These are phyloP conservation scores for Syngnathus rostellatus DNA, from an alignment of 2,797 vertebrate species.

Conservation along the genomic window DNA sequence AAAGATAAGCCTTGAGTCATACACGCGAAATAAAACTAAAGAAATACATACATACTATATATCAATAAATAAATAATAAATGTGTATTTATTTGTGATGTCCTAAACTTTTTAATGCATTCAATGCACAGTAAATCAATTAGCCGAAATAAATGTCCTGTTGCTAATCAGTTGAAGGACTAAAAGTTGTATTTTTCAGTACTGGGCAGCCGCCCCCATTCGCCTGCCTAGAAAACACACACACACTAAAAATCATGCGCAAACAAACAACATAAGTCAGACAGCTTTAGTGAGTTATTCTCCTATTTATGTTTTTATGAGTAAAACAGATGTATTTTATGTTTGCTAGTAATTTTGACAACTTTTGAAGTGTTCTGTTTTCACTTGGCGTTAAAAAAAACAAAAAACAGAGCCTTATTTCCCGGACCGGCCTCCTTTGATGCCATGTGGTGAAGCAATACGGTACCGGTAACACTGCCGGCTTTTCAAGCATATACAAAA, in stretches of 20 bases:
- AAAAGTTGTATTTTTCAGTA: not conserved
- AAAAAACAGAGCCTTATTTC: not conserved
- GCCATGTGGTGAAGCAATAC: not conserved
- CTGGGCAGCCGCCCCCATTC: too few relatives aligned
- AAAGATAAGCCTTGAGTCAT: too few relatives aligned
- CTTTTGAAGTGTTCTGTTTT: conserved; percentile 10
- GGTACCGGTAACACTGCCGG: not conserved
- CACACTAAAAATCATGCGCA: not conserved
- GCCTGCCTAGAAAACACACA: not conserved
- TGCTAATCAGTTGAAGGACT: not conserved
- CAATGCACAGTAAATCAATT: not conserved
- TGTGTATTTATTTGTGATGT: not conserved
- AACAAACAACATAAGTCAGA: conserved; percentile 1
- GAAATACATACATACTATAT: not conserved
- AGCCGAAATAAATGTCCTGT: conserved; percentile 6
- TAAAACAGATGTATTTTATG: conserved; percentile 9
- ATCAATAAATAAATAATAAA: not conserved
- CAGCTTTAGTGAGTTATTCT: conserved; percentile 1
- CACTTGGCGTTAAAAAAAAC: not conserved
- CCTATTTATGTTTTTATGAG: conserved; percentile 5
- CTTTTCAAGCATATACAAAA: conserved; percentile 1
- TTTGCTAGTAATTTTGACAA: conserved; percentile 1
- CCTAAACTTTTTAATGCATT: not conserved
- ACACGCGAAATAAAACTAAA: too few relatives aligned
- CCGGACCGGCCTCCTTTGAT: conserved; percentile 1